phyloP scores from a whole-genome alignment of 2,888 invertebrate genomes.

The Stenichneumon culpator region DNA sequence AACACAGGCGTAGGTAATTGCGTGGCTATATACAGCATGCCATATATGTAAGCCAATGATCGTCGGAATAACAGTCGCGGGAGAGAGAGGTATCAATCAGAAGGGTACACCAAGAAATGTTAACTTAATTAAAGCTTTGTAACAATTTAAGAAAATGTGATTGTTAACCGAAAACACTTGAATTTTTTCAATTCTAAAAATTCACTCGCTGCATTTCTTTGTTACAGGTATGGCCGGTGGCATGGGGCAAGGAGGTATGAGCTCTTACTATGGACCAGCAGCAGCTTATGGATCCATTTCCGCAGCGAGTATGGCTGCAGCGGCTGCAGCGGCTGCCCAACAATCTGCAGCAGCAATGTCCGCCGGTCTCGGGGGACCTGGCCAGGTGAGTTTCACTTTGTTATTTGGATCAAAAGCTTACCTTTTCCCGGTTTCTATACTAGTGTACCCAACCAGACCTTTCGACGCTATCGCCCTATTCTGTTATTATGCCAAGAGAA shows the following conservation, averaged over 20 bases:
- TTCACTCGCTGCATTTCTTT: slow-evolving; percentile 54
- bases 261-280: slow-evolving; percentile 89
- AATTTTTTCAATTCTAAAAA: not conserved
- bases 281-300: slow-evolving; percentile 91
- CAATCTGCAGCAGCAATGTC: slow-evolving; percentile 89
- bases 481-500: slow-evolving; percentile 54
- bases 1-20: slow-evolving; percentile 41
- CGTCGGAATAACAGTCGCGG: not conserved
- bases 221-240: slow-evolving; percentile 90
- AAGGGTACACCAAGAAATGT: not conserved
- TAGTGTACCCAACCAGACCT: slow-evolving; percentile 49
- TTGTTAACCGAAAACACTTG: not conserved
- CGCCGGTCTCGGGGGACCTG: slow-evolving; percentile 89
- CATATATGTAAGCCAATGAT: not conserved
- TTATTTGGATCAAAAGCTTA: slow-evolving; percentile 59
- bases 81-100: not conserved
- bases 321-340: slow-evolving; percentile 90
- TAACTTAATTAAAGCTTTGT: not conserved
- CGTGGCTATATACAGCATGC: not conserved
- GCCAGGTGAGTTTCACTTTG: slow-evolving; percentile 87
- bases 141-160: not conserved
- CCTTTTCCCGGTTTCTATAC: slow-evolving; percentile 51
- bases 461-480: slow-evolving; percentile 62
- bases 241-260: slow-evolving; percentile 90
- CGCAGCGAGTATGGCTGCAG: slow-evolving; percentile 91